phyloP scores from a whole-genome alignment of 2,797 vertebrate species.

The Bucorvus abyssinicus region DNA sequence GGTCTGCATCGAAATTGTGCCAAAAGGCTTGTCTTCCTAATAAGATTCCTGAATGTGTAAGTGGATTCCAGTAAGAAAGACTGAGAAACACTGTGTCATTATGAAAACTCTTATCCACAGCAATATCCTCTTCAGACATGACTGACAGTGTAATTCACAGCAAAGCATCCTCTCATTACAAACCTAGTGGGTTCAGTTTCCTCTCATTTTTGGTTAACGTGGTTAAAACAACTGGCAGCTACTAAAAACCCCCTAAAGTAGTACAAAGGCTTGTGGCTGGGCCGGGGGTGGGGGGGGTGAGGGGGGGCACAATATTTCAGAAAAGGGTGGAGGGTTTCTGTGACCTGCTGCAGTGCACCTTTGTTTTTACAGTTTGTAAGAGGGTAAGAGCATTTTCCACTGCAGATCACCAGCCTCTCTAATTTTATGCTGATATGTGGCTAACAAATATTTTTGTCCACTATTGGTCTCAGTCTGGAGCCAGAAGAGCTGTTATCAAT shows the following conservation, averaged over 20 bases:
- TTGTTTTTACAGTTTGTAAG: neutral
- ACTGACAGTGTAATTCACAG: constrained; percentile 43
- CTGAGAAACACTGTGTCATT: neutral
- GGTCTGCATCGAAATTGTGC: neutral
- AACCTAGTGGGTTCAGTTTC: neutral
- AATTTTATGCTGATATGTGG: neutral
- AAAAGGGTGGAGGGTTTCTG: neutral
- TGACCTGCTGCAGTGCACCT: neutral
- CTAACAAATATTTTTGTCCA: neutral
- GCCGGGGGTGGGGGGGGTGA: fast-evolving
- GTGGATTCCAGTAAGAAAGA: neutral
- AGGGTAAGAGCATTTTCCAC: neutral
- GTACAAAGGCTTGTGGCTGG: neutral
- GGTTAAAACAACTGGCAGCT: constrained; percentile 4
- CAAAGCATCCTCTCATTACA: constrained; percentile 47
- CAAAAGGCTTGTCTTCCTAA: neutral
- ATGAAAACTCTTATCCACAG: constrained; percentile 5
- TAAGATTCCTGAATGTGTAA: neutral
- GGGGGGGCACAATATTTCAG: too few relatives aligned
- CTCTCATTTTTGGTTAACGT: neutral
- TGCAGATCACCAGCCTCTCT: neutral
- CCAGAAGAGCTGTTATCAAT: neutral
- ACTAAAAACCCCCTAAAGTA: neutral
- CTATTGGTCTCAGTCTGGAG: neutral
- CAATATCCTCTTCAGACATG: neutral